Percentiles rank a stretch among this genome's conserved stretches.
These are phyloP conservation scores for Eospalax fontanierii DNA, from an alignment of 2,797 vertebrate genomes.

Conservation along the genomic window DNA sequence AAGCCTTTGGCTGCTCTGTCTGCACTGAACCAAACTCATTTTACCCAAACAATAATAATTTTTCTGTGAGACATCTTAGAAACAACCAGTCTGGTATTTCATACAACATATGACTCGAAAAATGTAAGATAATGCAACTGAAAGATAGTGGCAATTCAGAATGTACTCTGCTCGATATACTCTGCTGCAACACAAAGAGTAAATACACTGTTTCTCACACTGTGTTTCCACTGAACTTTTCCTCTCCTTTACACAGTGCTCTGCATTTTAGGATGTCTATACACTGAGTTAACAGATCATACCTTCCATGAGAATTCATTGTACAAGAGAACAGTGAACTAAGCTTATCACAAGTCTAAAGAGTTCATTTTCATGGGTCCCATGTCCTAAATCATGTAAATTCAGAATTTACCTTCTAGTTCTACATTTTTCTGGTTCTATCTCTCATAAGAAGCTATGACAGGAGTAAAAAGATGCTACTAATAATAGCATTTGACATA, in stretches of 20 bases:
- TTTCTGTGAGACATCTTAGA: slow-evolving; percentile 60
- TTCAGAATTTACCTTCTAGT: background rate
- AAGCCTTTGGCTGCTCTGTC: slow-evolving; percentile 65
- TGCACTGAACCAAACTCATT: slow-evolving; percentile 62
- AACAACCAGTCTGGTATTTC: slow-evolving; percentile 70
- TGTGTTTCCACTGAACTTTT: background rate
- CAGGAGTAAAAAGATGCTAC: background rate
- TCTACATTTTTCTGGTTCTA: background rate
- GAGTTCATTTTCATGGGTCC: background rate
- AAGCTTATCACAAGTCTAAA: slow-evolving; percentile 50
- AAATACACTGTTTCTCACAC: background rate
- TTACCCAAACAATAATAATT: slow-evolving; percentile 49
- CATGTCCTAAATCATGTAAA: background rate
- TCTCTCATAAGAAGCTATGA: slow-evolving; percentile 27
- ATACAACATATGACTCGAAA: slow-evolving; percentile 52
- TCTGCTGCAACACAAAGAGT: background rate
- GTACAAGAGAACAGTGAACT: background rate
- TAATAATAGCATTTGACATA: background rate
- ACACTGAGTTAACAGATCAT: background rate
- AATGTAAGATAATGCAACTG: slow-evolving; percentile 45
- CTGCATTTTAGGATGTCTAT: slow-evolving; percentile 6
- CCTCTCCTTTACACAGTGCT: background rate
- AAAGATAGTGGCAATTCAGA: slow-evolving; percentile 53
- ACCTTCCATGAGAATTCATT: background rate
- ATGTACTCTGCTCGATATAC: background rate